Percentiles rank a stretch among this genome's conserved stretches.
These are phyloP conservation scores for Periophthalmus magnuspinnatus DNA, from an alignment of 2,797 vertebrate genomes.

Conservation along the genomic window DNA sequence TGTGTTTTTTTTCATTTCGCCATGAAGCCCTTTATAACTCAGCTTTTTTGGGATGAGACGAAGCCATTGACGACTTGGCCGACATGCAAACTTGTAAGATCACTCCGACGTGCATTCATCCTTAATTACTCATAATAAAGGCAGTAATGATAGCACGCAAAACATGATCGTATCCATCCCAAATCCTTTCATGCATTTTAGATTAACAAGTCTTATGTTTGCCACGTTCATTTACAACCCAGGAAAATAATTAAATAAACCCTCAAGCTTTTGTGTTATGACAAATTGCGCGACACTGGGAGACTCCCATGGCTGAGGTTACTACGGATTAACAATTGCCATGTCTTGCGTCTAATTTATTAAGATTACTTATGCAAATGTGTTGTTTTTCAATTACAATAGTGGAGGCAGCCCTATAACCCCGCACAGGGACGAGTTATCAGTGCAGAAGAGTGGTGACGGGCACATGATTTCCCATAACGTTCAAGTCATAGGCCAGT, in stretches of 20 bases:
- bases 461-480: conserved; percentile 25
- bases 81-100: background rate
- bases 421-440: conserved; percentile 21
- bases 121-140: background rate
- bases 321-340: conserved; percentile 10
- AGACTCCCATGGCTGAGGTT: conserved; percentile 16
- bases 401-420: conserved; percentile 9
- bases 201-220: background rate
- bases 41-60: too few relatives aligned
- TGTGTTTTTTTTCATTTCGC: too few relatives aligned
- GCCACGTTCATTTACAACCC: background rate
- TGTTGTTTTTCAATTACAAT: conserved; percentile 30
- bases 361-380: conserved; percentile 34
- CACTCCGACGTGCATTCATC: background rate
- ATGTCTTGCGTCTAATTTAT: conserved; percentile 24
- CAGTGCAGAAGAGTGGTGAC: conserved; percentile 28
- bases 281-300: conserved; percentile 34
- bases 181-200: background rate
- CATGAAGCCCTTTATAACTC: too few relatives aligned
- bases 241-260: conserved; percentile 25
- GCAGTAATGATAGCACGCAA: background rate
- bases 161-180: background rate
- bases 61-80: too few relatives aligned
- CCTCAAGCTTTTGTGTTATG: conserved; percentile 13
- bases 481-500: conserved; percentile 24